phyloP scores from a whole-genome alignment of 2,888 invertebrate species.

The Yponomeuta evonymella region DNA sequence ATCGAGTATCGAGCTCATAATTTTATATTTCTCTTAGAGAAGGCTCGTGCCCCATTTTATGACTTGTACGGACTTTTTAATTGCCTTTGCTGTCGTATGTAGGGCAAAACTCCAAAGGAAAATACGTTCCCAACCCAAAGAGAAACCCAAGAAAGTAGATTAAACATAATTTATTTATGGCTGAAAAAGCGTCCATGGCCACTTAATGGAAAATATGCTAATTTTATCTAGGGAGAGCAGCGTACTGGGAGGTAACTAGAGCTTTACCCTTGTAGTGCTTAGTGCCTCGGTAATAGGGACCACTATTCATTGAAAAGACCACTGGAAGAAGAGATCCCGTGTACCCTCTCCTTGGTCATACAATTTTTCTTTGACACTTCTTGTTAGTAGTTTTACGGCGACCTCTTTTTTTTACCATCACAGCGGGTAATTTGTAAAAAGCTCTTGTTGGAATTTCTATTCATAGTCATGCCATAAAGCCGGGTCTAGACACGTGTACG shows the following conservation, averaged over 20 bases:
- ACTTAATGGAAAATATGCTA: constrained; percentile 21
- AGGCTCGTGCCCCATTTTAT: too few relatives aligned
- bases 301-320: background rate
- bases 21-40: too few relatives aligned
- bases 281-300: background rate
- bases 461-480: background rate
- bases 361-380: background rate
- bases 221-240: constrained; percentile 11
- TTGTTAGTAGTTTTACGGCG: background rate
- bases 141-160: constrained; percentile 11
- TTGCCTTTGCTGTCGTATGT: background rate
- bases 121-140: background rate
- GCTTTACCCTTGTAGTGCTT: background rate
- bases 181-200: background rate
- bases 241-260: background rate
- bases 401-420: too few relatives aligned
- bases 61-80: too few relatives aligned
- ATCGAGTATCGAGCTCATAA: too few relatives aligned
- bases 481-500: background rate
- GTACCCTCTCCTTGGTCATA: background rate
- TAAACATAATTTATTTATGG: constrained; percentile 14
- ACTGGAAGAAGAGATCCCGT: too few relatives aligned
- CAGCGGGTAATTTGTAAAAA: background rate
- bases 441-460: background rate
- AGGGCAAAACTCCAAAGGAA: background rate